A percentile compares a stretch with the other conserved stretches of the same genome.
phyloP scores from a whole-genome alignment of 2,888 invertebrate species.

The Zonitis immaculata region DNA sequence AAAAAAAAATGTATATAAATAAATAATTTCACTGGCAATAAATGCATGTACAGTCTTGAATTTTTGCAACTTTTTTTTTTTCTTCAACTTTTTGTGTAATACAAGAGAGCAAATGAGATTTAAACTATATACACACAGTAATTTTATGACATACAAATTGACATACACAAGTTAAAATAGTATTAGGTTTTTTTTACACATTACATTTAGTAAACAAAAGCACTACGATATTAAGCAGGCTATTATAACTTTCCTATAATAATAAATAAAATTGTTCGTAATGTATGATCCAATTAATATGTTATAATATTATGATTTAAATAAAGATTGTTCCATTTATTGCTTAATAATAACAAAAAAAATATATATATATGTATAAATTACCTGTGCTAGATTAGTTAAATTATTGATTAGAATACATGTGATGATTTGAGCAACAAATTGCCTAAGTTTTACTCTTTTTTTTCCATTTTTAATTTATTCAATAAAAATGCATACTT shows the following conservation, averaged over 20 bases:
- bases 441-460: slow-evolving; percentile 7
- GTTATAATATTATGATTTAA: neutral
- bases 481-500: slow-evolving; percentile 12
- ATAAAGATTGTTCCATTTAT: neutral
- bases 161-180: slow-evolving; percentile 34
- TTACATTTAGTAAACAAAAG: slow-evolving; percentile 30
- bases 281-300: slow-evolving; percentile 4
- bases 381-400: neutral
- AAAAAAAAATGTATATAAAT: slow-evolving; percentile 36
- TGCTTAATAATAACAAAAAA: neutral
- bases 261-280: slow-evolving; percentile 12
- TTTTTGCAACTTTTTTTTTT: slow-evolving; percentile 33
- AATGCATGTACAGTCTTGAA: slow-evolving; percentile 45
- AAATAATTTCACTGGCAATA: slow-evolving; percentile 38
- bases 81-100: slow-evolving; percentile 16
- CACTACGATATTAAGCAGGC: slow-evolving; percentile 32
- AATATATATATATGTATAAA: no score
- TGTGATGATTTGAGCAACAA: slow-evolving; percentile 12
- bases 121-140: slow-evolving; percentile 33
- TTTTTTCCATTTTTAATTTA: slow-evolving; percentile 4
- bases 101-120: slow-evolving; percentile 32
- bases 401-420: neutral
- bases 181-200: slow-evolving; percentile 31
- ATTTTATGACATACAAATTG: slow-evolving; percentile 32
- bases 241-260: slow-evolving; percentile 21